Percentiles rank a stretch among this genome's conserved stretches.
Conservation (phyloP, 2,888 invertebrate genomes). For the Aphodius sticticus region DNA sequence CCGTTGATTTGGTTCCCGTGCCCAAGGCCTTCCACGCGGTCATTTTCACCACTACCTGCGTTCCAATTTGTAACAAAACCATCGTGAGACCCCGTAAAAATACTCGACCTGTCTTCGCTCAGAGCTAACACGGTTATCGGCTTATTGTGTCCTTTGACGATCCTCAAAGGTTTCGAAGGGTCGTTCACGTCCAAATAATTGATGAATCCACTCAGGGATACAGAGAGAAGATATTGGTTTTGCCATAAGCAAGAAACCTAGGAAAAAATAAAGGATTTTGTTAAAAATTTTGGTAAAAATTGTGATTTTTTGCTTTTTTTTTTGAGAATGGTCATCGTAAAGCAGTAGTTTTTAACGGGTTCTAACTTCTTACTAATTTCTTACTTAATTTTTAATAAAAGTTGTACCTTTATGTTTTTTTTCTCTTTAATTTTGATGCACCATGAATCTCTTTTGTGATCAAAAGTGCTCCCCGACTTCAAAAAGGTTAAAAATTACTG, state of each 20-base stretch:
- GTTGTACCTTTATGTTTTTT: too few species aligned
- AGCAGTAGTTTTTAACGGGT: too few species aligned
- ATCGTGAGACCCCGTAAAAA: slow-evolving; percentile 95
- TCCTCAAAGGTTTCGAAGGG: slow-evolving; percentile 78
- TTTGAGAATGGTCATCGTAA: too few species aligned
- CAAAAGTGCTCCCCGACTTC: too few species aligned
- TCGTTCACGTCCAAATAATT: slow-evolving; percentile 90
- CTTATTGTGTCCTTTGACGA: slow-evolving; percentile 97
- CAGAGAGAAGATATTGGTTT: slow-evolving; percentile 80
- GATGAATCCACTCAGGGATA: slow-evolving; percentile 95
- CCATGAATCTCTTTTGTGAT: too few species aligned
- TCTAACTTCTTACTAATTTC: too few species aligned
- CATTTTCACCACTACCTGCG: slow-evolving; percentile 82
- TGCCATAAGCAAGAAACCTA: slow-evolving; percentile 95
- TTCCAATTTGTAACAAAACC: slow-evolving; percentile 89
- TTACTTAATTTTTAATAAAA: too few species aligned
- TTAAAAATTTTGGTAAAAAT: neutral
- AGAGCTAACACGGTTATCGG: slow-evolving; percentile 91
- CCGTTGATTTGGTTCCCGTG: slow-evolving; percentile 97
- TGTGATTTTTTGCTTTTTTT: too few species aligned
- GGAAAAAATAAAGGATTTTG: neutral
- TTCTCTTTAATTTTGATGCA: too few species aligned
- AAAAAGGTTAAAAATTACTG: too few species aligned
- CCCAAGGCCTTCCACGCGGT: slow-evolving; percentile 81
- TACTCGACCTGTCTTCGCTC: slow-evolving; percentile 74